Conservation (phyloP, 2,113 vertebrate genomes). For the Microcebus ravelobensis region DNA sequence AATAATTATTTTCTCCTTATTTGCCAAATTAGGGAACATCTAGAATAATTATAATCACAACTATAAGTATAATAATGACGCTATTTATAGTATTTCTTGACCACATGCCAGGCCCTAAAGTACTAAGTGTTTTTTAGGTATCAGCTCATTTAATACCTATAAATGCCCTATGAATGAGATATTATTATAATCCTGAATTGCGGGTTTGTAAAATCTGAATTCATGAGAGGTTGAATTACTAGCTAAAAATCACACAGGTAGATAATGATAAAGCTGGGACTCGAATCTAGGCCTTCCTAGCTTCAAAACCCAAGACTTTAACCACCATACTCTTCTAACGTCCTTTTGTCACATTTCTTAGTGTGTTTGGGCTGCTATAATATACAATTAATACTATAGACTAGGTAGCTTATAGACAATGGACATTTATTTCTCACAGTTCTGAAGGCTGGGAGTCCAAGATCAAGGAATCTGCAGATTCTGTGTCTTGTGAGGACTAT, state of each 20-base stretch:
- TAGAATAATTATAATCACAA: neutral
- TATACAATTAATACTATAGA: neutral
- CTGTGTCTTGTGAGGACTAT: neutral
- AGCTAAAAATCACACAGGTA: neutral
- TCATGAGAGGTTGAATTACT: neutral
- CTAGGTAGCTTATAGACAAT: too few species aligned
- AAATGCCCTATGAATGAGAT: neutral
- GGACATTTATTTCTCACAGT: neutral
- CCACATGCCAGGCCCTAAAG: neutral
- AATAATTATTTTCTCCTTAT: neutral
- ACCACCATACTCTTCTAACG: neutral
- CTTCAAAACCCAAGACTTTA: neutral
- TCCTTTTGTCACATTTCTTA: neutral
- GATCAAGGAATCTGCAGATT: too few species aligned
- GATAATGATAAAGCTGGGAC: neutral
- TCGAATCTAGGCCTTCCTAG: neutral
- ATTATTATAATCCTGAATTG: neutral
- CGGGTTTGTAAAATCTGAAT: neutral
- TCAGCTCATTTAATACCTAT: neutral
- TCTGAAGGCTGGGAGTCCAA: neutral
- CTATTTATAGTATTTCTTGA: neutral
- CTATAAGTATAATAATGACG: neutral
- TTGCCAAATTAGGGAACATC: neutral
- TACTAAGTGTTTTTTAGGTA: neutral
- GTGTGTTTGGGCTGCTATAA: neutral